Base-by-base conservation (phyloP, 1,140 invertebrate species). In the Drosophila quadrilineata region DNA sequence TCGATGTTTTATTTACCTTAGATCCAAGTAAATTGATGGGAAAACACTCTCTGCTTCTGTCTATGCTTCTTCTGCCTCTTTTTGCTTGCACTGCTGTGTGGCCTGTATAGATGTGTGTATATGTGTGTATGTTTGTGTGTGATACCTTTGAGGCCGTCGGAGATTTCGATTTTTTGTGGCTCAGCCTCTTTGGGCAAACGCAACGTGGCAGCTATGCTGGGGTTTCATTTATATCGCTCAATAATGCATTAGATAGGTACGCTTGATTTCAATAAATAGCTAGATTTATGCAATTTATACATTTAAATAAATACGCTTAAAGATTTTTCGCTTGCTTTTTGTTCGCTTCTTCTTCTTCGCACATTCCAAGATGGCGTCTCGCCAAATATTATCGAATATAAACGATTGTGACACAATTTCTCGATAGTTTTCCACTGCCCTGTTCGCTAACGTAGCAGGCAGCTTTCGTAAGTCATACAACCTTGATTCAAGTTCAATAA, bases 241-340 rank as follows among this genome's bases (percentile, higher is more conserved):
- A 16, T 60, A 56, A 41, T 46, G 40, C 58, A 58, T 63, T 72
- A 38, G 54, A 50, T 60, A 6, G 40, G 16, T 63, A 49, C 64
- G 28, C 50, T 62, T 46, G 49, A 36, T 22, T 58, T 82, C 60
- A 57, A 50, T 28, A 57, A 67, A 72, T 64, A 45, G 52, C 49
- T 43, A 57, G 28, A 45, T 69, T 67, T 75, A 69, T 57, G 62
- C 72, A 62, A 71, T 82, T 71, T 64, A 69, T 60, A 72, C 72
- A 71, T 68, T 82, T 68, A 71, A 80, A 80, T 62, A 79, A 68
- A 63, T 56, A 82, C 62, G 72, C 67, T 82, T 71, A 71, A 80
- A 57, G 54, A 82, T 62, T 80, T 80, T 82, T 80, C 72, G 68
- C 72, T 82, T 82, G 76, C 76, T 80, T 82, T 80, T 80, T 82